Base-by-base conservation (phyloP, 1,140 invertebrate genomes). In the Magallana gigas region DNA sequence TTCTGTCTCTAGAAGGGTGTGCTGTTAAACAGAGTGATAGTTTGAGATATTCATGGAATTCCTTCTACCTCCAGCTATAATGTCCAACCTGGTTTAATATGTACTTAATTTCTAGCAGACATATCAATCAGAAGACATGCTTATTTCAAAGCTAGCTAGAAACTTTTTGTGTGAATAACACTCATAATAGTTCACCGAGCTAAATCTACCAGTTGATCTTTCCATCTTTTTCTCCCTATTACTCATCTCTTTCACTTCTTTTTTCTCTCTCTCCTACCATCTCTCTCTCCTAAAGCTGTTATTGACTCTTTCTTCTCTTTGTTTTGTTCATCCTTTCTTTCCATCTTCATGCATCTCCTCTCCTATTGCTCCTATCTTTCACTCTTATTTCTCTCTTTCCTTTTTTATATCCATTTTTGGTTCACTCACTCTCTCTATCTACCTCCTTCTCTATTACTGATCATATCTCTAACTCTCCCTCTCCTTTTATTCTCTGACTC, bases 1-100 rank as follows among this genome's bases (percentile, higher is more conserved):
- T 92, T 96, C 96, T 7, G 94, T 95, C 91, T 96, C 96, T 57
- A 96, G 92, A 56, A 96, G 92, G 8, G 95, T 94, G 86, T 96
- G 95, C 96, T 96, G 81, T 5, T 0, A 36, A 12, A 8, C 8
- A 23, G 36, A 36, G 36, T 48, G 36, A 48, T 48, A 48, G 3
- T 48, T 2, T 48, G 5, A 48, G 36, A 4, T 48, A 23, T 23
- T 23, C 23, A 23, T 23, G 23, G 1, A 23, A 23, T 48, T 48
- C 36, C 36, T 48, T 48, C 36, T 48, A 48, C 36, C 36, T 48
- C 3, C 36, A 48, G 1, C 36, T 48, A 48, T 48, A 48, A 48
- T 48, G 36, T 48, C 6, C 59, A 48, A 48, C 0, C 36, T 48
- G 36, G 36, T 48, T 48, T 2, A 5, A 16, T 8, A 23, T 23